Percentiles rank a stretch among this genome's conserved stretches.
phyloP scores from a whole-genome alignment of 1,140 invertebrate species.

The Rhagoletis pomonella region DNA sequence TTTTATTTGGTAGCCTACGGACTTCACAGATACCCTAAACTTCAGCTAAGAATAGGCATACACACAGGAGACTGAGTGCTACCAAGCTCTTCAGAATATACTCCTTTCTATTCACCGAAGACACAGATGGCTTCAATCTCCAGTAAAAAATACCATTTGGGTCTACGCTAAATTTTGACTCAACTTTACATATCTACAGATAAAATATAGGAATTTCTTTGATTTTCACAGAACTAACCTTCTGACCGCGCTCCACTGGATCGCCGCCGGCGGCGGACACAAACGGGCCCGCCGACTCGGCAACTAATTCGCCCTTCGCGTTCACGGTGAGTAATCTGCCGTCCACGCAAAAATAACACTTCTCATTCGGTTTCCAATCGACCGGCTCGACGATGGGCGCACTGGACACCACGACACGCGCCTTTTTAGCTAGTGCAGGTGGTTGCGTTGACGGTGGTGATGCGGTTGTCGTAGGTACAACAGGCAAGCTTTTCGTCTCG shows the following conservation, averaged over 20 bases:
- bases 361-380: slow-evolving; percentile 90
- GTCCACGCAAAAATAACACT: slow-evolving; percentile 91
- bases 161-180: too few species aligned
- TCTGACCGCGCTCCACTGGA: slow-evolving; percentile 60
- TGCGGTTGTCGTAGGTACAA: not conserved
- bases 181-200: too few species aligned
- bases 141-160: too few species aligned
- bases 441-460: slow-evolving; percentile 31
- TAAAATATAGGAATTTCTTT: too few species aligned
- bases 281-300: slow-evolving; percentile 65
- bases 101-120: too few species aligned
- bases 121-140: too few species aligned
- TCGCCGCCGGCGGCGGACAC: slow-evolving; percentile 55
- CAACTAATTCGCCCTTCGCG: slow-evolving; percentile 72
- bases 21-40: too few species aligned
- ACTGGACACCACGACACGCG: slow-evolving; percentile 64
- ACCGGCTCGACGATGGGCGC: slow-evolving; percentile 75
- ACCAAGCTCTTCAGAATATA: too few species aligned
- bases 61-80: too few species aligned
- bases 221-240: slow-evolving; percentile 51
- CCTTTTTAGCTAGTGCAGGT: not conserved
- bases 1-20: too few species aligned
- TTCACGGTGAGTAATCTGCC: slow-evolving; percentile 79
- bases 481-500: not conserved
- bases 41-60: too few species aligned